Evolutionary conservation across 2,888 invertebrate genomes (phyloP), one percentile per base, ranked within the genome.

Genomic region (Dendrolimus houi): DNA sequence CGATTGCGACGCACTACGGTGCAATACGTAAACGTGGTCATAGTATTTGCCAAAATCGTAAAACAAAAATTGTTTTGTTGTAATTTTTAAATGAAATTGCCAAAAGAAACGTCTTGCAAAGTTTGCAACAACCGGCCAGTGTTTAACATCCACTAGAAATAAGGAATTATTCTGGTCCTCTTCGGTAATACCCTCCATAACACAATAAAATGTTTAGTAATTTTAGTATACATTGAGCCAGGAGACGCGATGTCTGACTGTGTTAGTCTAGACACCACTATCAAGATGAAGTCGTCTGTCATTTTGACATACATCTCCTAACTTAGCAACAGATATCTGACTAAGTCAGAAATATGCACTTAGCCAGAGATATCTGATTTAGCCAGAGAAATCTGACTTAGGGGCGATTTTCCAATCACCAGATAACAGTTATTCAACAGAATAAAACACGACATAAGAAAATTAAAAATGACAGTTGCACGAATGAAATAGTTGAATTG

Each of bases 141-240:
- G 77, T 79, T 79, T 76, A 78, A 83, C 85, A 88, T 88, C 88
- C 88, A 88, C 78, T 90, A 88, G 88, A 67, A 75, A 72, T 87
- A 88, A 87, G 87, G 68, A 68, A 75, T 75, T 69, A 71, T 77
- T 83, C 83, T 84, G 85, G 83, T 87, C 87, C 85, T 82, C 74
- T 82, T 82, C 77, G 77, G 80, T 74, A 74, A 71, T 85, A 87
- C 88, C 86, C 87, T 87, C 88, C 87, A 68, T 58, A 77, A 72
- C 81, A 85, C 83, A 85, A 84, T 87, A 83, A 84, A 80, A 71
- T 75, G 74, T 66, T 77, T 86, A 82, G 79, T 81, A 82, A 79
- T 79, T 76, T 78, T 85, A 84, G 74, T 77, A 74, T 72, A 72
- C 83, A 76, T 76, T 77, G 62, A 85, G 79, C 72, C 81, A 78